Percentiles rank a stretch among this genome's conserved stretches.
phyloP scores from a whole-genome alignment of 2,113 vertebrate genomes.

The Cardinalis cardinalis region DNA sequence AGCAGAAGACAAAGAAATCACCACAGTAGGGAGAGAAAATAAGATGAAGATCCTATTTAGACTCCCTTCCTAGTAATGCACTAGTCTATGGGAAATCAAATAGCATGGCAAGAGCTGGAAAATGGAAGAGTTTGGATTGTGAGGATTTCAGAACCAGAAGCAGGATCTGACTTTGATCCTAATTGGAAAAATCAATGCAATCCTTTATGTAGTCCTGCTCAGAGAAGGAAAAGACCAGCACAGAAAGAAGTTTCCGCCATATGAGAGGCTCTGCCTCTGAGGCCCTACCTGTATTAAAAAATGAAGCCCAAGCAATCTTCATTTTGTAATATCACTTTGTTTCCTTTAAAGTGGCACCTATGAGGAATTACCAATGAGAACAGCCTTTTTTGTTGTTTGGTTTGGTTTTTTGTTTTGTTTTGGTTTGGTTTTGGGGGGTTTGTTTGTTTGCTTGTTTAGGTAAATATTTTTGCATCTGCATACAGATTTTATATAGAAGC shows the following conservation, averaged over 20 bases:
- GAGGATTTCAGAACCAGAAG: neutral
- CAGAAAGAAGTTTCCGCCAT: neutral
- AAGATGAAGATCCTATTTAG: neutral
- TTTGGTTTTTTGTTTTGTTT: too few relatives aligned
- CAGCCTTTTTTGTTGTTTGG: neutral
- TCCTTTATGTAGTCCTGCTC: neutral
- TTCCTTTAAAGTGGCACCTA: neutral
- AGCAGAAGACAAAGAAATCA: neutral
- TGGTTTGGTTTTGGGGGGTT: too few relatives aligned
- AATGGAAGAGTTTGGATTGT: neutral
- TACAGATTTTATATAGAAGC: neutral
- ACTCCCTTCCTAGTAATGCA: neutral
- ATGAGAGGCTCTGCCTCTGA: neutral
- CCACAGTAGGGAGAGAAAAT: neutral
- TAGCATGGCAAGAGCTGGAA: neutral
- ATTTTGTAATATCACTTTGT: neutral
- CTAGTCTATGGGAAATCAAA: neutral
- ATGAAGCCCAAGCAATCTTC: neutral
- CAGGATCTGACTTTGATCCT: neutral
- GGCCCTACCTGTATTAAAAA: neutral
- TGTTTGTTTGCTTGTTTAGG: neutral
- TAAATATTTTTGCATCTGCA: conserved; percentile 11
- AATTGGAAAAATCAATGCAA: neutral
- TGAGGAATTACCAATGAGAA: neutral
- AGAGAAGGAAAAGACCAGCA: neutral